These are phyloP conservation scores for Pollenia angustigena DNA, from an alignment of 2,888 invertebrate species.

Conservation along the genomic window DNA sequence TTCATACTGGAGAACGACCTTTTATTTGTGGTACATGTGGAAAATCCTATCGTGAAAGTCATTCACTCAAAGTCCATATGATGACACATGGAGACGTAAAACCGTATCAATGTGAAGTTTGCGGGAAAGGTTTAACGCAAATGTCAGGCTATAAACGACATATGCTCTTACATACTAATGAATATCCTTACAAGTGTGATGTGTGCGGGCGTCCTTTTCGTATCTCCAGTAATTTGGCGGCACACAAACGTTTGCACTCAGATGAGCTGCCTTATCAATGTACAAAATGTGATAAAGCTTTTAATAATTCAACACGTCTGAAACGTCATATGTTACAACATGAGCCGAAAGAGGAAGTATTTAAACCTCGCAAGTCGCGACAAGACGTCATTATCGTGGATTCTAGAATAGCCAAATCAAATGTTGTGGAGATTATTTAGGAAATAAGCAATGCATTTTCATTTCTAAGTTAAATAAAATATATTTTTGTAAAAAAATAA, in stretches of 20 bases:
- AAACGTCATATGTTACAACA: constrained; percentile 79
- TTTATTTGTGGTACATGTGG: constrained; percentile 81
- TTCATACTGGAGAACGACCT: constrained; percentile 82
- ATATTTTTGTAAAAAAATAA: no score
- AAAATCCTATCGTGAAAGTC: constrained; percentile 82
- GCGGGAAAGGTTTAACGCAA: constrained; percentile 83
- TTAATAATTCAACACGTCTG: constrained; percentile 82
- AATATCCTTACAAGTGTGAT: constrained; percentile 82
- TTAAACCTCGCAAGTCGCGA: constrained; percentile 62
- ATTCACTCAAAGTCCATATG: constrained; percentile 81
- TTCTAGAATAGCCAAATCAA: constrained; percentile 72
- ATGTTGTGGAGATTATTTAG: constrained; percentile 72
- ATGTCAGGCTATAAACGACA: constrained; percentile 84
- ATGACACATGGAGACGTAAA: constrained; percentile 82
- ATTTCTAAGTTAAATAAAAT: no score
- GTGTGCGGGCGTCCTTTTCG: constrained; percentile 81
- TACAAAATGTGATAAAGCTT: constrained; percentile 81
- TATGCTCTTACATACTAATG: constrained; percentile 83
- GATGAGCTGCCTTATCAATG: constrained; percentile 82
- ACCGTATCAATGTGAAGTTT: constrained; percentile 82
- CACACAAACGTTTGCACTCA: constrained; percentile 81
- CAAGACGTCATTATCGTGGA: constrained; percentile 62
- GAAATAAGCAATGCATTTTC: no score
- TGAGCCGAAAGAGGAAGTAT: constrained; percentile 71
- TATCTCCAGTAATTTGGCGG: constrained; percentile 83